These are phyloP conservation scores for Molorchus minor DNA, from an alignment of 2,888 invertebrate genomes.

Conservation along the genomic window DNA sequence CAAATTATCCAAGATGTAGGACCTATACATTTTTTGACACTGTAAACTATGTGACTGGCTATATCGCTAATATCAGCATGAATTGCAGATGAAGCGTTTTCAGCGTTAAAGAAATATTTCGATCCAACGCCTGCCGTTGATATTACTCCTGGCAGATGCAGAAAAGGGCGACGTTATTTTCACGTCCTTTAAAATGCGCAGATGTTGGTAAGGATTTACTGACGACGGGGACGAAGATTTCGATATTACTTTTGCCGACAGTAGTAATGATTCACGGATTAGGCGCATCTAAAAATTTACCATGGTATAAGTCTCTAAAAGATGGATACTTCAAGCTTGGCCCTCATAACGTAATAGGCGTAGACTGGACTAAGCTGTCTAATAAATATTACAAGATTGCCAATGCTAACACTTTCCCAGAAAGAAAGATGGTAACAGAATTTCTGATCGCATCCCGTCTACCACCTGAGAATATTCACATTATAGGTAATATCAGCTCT, in stretches of 20 bases:
- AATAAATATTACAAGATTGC: slow-evolving; percentile 54
- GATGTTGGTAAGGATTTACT: slow-evolving; percentile 35
- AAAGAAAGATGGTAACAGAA: slow-evolving; percentile 61
- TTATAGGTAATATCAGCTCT: slow-evolving; percentile 62
- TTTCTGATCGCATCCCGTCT: slow-evolving; percentile 55
- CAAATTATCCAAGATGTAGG: too few species aligned
- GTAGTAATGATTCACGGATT: slow-evolving; percentile 65
- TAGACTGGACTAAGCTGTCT: slow-evolving; percentile 60
- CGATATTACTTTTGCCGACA: slow-evolving; percentile 51
- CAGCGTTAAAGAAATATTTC: slow-evolving; percentile 21
- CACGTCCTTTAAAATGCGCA: slow-evolving; percentile 41
- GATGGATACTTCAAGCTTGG: slow-evolving; percentile 58
- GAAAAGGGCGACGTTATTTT: slow-evolving; percentile 43
- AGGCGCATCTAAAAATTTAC: slow-evolving; percentile 60
- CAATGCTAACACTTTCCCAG: slow-evolving; percentile 60
- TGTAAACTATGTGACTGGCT: too few species aligned
- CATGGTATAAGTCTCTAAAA: slow-evolving; percentile 56
- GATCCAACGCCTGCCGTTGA: slow-evolving; percentile 42
- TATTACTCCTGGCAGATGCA: slow-evolving; percentile 44
- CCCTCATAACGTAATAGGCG: slow-evolving; percentile 62
- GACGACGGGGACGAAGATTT: slow-evolving; percentile 33
- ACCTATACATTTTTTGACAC: too few species aligned
- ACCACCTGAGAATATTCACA: slow-evolving; percentile 58
- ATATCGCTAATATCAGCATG: too few species aligned
- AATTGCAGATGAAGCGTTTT: too few species aligned